Base-by-base conservation (phyloP, 2,113 vertebrate genomes). In the Malurus alboscapulatus region DNA sequence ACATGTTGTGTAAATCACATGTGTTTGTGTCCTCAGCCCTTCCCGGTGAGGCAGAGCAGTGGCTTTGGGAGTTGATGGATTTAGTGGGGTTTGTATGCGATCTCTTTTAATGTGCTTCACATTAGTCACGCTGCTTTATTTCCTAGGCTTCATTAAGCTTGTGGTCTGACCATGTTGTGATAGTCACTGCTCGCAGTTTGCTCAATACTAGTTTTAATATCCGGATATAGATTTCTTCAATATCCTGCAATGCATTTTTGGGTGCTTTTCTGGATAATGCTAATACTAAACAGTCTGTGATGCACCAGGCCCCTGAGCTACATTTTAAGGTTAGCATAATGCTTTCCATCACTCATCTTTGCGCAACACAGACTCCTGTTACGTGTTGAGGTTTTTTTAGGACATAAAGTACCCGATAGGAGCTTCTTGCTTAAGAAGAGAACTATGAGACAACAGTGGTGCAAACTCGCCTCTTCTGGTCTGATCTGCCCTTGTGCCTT, bases 211-310 rank as follows among this genome's bases (percentile, higher is more conserved):
- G 42, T 61, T 97, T 97, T 97, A 96, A 97, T 97, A 97, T 97
- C 96, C 93, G 87, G 94, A 84, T 94, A 63, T 88, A 80, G 92
- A 90, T 96, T 96, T 93, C 89, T 95, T 92, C 96, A 97, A 97
- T 97, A 97, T 97, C 97, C 96, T 97, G 95, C 77, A 30, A 85
- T 80, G 85, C 90, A 63, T 93, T 94, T 95, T 84, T 84, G 6
- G 16, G 87, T 72, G 80, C 75, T 90, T 76, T 85, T 76, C 83
- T 75, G 80, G 78, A 62, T 95, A 79, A 87, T 67, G 73, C 81
- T 94, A 93, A 95, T 92, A 47, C 82, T 54, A 17, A 88, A 40
- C 94, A 95, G 95, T 15, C 82, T 75, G 82, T 42, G 74, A 85
- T 68, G 89, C 74, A 68, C 40, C 63, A 90, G 77, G 87, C 72